Conservation (phyloP, 1,140 invertebrate genomes). For the Megathymus violae region DNA sequence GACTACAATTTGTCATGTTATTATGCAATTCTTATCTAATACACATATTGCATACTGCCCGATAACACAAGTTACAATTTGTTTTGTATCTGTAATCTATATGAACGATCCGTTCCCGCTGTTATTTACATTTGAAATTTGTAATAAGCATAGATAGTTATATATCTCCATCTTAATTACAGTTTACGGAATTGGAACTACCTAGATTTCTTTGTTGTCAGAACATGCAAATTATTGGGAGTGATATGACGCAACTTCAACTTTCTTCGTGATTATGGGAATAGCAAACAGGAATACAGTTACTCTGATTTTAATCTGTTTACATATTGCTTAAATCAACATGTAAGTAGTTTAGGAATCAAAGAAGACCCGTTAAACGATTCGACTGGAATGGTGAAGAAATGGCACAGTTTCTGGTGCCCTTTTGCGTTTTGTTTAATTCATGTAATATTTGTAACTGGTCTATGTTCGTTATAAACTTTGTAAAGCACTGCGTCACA, state of each 20-base stretch:
- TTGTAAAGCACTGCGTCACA: no score
- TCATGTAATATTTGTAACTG: no score
- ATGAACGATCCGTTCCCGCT: background rate
- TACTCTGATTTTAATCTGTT: background rate
- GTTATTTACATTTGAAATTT: no score
- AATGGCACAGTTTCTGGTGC: no score
- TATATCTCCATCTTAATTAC: no score
- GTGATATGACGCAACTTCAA: background rate
- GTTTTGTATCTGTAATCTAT: background rate
- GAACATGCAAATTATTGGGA: background rate
- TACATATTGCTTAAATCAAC: background rate
- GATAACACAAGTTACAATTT: background rate
- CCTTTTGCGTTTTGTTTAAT: no score
- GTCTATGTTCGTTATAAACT: no score
- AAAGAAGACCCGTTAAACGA: background rate
- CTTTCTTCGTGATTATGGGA: background rate
- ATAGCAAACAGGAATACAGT: background rate
- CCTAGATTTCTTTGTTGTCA: no score
- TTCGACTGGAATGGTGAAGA: no score
- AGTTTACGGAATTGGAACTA: no score
- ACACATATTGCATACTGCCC: background rate
- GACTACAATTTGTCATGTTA: background rate
- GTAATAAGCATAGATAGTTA: no score
- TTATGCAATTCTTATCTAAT: constrained; percentile 1
- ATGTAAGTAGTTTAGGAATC: background rate